These are phyloP conservation scores for Thecocarcelia acutangulata DNA, from an alignment of 2,888 invertebrate genomes.

Conservation along the genomic window DNA sequence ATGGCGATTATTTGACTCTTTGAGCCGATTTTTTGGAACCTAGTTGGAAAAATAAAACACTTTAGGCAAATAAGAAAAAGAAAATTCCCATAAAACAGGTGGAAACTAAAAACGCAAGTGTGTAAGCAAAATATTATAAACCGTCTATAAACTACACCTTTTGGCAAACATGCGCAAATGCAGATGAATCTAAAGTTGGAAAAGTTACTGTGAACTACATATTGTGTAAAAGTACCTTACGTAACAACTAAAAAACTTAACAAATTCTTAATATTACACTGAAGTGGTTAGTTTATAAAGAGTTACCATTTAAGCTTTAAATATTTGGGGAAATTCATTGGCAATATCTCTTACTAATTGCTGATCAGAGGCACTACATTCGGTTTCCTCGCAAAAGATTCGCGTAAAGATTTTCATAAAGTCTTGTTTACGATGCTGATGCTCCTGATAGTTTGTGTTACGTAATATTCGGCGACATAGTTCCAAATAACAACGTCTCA, in stretches of 20 bases:
- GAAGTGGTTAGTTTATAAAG: not conserved
- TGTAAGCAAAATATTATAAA: too few species aligned
- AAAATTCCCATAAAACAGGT: too few species aligned
- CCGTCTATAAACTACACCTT: too few species aligned
- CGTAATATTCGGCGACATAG: conserved; percentile 90
- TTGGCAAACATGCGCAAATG: too few species aligned
- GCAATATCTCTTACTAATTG: conserved; percentile 90
- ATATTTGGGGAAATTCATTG: conserved; percentile 91
- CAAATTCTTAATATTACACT: conserved; percentile 28
- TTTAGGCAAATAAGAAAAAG: too few species aligned
- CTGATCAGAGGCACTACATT: conserved; percentile 88
- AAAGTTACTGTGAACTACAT: too few species aligned
- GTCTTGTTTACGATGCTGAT: conserved; percentile 90
- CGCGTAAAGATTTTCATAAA: conserved; percentile 92
- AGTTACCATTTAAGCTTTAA: conserved; percentile 83
- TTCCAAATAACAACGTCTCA: conserved; percentile 89
- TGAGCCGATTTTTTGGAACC: too few species aligned
- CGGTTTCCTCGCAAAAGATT: conserved; percentile 92
- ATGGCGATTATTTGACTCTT: too few species aligned
- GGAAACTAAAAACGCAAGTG: too few species aligned
- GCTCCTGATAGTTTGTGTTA: conserved; percentile 90
- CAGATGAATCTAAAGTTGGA: too few species aligned
- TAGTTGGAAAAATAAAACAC: too few species aligned
- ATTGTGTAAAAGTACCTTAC: not conserved
- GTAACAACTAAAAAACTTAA: not conserved